phyloP scores from a whole-genome alignment of 2,888 invertebrate genomes.

The Lamproptera curius region DNA sequence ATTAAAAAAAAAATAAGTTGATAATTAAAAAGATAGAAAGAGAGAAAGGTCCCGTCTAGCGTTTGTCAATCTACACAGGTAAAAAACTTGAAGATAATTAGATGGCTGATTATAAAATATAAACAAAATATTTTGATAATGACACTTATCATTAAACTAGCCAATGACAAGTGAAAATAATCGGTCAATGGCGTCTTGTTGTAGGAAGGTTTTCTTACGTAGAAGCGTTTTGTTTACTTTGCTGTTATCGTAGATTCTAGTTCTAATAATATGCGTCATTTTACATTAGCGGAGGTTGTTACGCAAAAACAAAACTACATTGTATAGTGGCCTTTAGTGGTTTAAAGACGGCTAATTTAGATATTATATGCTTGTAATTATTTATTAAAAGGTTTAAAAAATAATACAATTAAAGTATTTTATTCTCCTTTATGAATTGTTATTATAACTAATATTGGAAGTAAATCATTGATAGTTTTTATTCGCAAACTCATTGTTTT shows the following conservation, averaged over 20 bases:
- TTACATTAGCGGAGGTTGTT: not conserved
- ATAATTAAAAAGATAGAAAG: too few relatives aligned
- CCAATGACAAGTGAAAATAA: constrained; percentile 41
- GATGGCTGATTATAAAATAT: not conserved
- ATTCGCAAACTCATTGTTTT: not conserved
- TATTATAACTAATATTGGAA: not conserved
- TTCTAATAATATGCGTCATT: constrained; percentile 14
- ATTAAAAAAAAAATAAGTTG: too few relatives aligned
- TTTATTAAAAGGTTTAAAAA: not conserved
- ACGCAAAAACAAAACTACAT: constrained; percentile 1
- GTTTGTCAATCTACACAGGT: too few relatives aligned
- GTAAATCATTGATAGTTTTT: not conserved
- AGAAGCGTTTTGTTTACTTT: constrained; percentile 15
- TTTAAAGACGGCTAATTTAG: not conserved
- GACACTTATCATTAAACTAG: constrained; percentile 3
- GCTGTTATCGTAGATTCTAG: constrained; percentile 19
- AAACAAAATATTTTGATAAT: constrained; percentile 6
- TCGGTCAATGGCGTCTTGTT: constrained; percentile 62
- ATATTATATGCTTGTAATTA: not conserved
- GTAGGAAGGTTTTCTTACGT: constrained; percentile 45
- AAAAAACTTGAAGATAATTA: too few relatives aligned
- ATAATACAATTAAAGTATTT: not conserved
- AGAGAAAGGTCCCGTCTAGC: too few relatives aligned
- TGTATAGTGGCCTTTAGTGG: constrained; percentile 1
- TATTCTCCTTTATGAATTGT: not conserved